Evolutionary conservation across 1,140 invertebrate genomes (phyloP), one percentile per base, ranked within the genome.

Genomic region (Lordiphosa collinella): DNA sequence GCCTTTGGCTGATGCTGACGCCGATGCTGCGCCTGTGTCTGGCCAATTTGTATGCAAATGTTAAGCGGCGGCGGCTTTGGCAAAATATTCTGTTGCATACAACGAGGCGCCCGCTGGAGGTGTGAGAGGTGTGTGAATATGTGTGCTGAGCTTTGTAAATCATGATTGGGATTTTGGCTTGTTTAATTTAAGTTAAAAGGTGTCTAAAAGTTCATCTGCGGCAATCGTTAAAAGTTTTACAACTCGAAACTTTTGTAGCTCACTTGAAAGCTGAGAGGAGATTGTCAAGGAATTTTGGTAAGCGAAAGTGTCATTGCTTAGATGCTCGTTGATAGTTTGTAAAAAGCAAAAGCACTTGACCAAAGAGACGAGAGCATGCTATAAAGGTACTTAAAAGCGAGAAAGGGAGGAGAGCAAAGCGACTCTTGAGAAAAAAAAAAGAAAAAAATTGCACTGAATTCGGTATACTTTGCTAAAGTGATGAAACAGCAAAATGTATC

Each of bases 41-140:
- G 46, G 46, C 54, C 76, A 80, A 80, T 80, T 82, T 80, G 76
- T 80, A 80, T 80, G 76, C 76, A 80, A 80, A 80, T 80, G 57
- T 62, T 64, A 76, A 59, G 70, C 53, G 65, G 70, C 53, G 65
- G 70, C 53, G 65, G 38, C 41, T 41, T 58, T 67, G 56, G 61
- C 51, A 41, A 67, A 82, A 82, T 67, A 82, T 76, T 80, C 71
- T 57, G 76, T 71, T 84, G 76, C 71, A 80, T 82, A 53, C 70
- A 53, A 65, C 56, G 41, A 40, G 43, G 52, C 44, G 54, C 57
- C 46, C 32, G 36, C 14, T 44, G 25, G 8, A 54, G 40, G 4
- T 38, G 11, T 40, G n/a, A 12, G 8, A 14, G 8, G 44, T 31
- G 4, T 38, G 11, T 40, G n/a, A 12, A 6, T 35, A 8, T 48